Conservation (phyloP, 2,888 invertebrate genomes). For the Andrena hattorfiana region DNA sequence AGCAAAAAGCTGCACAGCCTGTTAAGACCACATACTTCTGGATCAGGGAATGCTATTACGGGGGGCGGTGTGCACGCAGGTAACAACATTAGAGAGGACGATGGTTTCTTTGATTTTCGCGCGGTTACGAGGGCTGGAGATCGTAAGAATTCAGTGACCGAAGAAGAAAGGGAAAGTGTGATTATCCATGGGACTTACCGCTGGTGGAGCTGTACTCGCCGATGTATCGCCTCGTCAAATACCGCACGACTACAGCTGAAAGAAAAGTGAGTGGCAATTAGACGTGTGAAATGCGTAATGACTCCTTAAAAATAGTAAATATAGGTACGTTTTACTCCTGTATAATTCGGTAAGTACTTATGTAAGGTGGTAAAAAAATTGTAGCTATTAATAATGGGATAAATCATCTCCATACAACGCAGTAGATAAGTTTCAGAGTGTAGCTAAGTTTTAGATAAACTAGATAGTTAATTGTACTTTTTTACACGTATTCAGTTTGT, state of each 20-base stretch:
- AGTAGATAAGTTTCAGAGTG: too few species aligned
- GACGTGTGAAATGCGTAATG: conserved; percentile 10
- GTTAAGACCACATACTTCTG: conserved; percentile 7
- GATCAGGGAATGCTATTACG: conserved; percentile 12
- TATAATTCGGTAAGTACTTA: too few species aligned
- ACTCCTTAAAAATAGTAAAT: neutral
- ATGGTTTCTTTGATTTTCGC: conserved; percentile 12
- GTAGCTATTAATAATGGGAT: too few species aligned
- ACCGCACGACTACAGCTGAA: conserved; percentile 92
- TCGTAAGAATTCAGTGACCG: too few species aligned
- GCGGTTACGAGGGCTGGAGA: neutral
- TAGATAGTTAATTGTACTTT: too few species aligned
- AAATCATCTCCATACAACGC: too few species aligned
- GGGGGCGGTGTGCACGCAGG: neutral
- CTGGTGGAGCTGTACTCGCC: conserved; percentile 93
- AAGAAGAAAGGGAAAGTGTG: conserved; percentile 18
- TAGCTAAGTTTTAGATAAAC: too few species aligned
- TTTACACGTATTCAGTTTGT: too few species aligned
- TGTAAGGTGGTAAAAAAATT: too few species aligned
- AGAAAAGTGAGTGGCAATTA: conserved; percentile 80
- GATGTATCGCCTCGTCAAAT: conserved; percentile 92
- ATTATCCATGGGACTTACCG: conserved; percentile 86
- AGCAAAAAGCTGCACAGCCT: conserved; percentile 70
- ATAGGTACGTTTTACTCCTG: neutral
- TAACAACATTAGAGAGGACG: conserved; percentile 27